A percentile compares a stretch with the other conserved stretches of the same genome.
These are phyloP conservation scores for Pycnomerus fuliginosus DNA, from an alignment of 2,888 invertebrate species.

Conservation along the genomic window DNA sequence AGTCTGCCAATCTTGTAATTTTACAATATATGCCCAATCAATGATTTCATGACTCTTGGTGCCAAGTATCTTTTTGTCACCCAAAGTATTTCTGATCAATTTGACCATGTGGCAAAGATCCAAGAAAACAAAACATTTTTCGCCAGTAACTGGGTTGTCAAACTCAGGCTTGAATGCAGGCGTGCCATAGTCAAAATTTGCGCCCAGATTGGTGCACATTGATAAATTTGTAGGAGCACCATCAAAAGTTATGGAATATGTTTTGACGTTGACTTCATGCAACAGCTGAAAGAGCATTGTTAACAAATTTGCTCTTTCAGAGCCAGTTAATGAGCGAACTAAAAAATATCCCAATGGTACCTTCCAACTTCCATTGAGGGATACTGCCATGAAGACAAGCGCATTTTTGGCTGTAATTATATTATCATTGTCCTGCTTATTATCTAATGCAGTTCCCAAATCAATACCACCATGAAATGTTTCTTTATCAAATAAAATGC, in stretches of 20 bases:
- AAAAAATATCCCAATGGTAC: constrained; percentile 19
- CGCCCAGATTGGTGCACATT: constrained; percentile 19
- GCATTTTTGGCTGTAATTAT: not conserved
- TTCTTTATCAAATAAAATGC: not conserved
- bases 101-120: constrained; percentile 16
- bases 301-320: constrained; percentile 15
- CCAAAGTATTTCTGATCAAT: constrained; percentile 11
- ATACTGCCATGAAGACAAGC: constrained; percentile 15
- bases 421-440: too few relatives aligned
- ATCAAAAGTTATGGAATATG: constrained; percentile 15
- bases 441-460: not conserved
- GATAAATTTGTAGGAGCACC: constrained; percentile 4
- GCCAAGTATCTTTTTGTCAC: constrained; percentile 6
- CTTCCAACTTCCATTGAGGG: constrained; percentile 17
- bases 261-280: constrained; percentile 10
- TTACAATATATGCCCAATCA: not conserved
- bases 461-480: not conserved
- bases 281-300: constrained; percentile 12
- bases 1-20: not conserved
- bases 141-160: constrained; percentile 8
- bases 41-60: not conserved
- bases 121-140: constrained; percentile 16
- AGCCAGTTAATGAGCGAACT: constrained; percentile 14
- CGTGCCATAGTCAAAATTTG: constrained; percentile 10
- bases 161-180: not conserved